These are phyloP conservation scores for Leptinotarsa juncta DNA, from an alignment of 2,888 invertebrate species.

Conservation along the genomic window DNA sequence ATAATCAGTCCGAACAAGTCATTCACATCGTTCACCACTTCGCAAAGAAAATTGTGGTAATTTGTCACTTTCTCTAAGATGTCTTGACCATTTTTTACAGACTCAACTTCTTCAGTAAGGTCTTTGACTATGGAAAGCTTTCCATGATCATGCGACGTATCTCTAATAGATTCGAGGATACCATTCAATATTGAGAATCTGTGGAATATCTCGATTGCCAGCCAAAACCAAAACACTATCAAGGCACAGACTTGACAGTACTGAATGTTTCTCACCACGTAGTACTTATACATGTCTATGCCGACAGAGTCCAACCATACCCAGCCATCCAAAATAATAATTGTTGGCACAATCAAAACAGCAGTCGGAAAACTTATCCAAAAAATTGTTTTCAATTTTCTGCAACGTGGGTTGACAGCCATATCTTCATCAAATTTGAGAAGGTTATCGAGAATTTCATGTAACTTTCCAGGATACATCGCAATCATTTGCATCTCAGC, in stretches of 20 bases:
- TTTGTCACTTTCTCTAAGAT: constrained; percentile 13
- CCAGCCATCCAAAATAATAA: constrained; percentile 10
- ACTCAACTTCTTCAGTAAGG: not conserved
- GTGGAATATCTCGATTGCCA: constrained; percentile 24
- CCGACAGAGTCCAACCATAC: not conserved
- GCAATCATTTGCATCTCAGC: not conserved
- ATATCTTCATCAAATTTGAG: not conserved
- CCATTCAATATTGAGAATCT: constrained; percentile 28
- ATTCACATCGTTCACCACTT: constrained; percentile 20
- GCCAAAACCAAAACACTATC: constrained; percentile 23
- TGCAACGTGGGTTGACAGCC: not conserved
- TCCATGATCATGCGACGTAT: not conserved
- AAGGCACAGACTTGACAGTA: constrained; percentile 8
- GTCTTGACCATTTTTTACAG: not conserved
- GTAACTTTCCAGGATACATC: not conserved
- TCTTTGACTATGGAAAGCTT: too few species aligned
- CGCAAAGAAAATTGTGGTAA: constrained; percentile 25
- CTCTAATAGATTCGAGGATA: not conserved
- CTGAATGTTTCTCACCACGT: constrained; percentile 18
- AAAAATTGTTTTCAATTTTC: not conserved
- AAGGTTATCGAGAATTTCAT: not conserved
- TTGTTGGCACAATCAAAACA: not conserved
- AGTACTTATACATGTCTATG: not conserved
- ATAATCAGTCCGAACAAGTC: constrained; percentile 24
- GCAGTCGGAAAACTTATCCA: not conserved